These are phyloP conservation scores for Oryzaephilus surinamensis DNA, from an alignment of 1,140 invertebrate genomes.

Conservation along the genomic window DNA sequence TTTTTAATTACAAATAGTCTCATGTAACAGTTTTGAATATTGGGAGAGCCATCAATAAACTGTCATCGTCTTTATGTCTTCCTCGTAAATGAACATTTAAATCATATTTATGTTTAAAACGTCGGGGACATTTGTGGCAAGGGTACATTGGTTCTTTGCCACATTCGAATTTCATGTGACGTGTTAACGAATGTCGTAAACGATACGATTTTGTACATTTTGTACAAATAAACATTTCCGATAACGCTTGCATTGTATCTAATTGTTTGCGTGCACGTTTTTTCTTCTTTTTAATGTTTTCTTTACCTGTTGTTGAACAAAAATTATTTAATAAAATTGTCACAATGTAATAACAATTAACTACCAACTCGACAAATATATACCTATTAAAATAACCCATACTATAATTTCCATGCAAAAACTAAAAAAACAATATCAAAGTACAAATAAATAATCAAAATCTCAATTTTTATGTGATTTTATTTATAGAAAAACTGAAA, in stretches of 20 bases:
- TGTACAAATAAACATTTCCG: conserved; percentile 28
- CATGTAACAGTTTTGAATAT: too few species aligned
- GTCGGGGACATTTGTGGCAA: conserved; percentile 25
- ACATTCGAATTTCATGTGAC: conserved; percentile 56
- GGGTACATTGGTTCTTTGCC: conserved; percentile 45
- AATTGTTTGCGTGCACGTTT: conserved; percentile 1
- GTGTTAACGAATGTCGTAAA: conserved; percentile 44
- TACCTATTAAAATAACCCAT: too few species aligned
- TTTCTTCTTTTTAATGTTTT: conserved; percentile 8
- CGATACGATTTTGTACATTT: conserved; percentile 32
- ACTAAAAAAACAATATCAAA: conserved; percentile 4
- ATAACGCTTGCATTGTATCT: conserved; percentile 6
- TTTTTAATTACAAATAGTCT: too few species aligned
- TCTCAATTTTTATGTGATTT: conserved; percentile 1
- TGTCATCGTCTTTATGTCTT: too few species aligned
- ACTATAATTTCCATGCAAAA: conserved; percentile 1
- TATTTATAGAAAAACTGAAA: conserved; percentile 1
- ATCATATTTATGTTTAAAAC: conserved; percentile 35
- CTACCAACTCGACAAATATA: not conserved
- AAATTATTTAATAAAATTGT: conserved; percentile 1
- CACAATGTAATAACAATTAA: not conserved
- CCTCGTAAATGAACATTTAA: conserved; percentile 27
- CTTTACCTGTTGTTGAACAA: conserved; percentile 7
- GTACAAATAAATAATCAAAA: conserved; percentile 2
- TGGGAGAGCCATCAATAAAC: too few species aligned